These are phyloP conservation scores for Pontoporia blainvillei DNA, from an alignment of 2,113 vertebrate genomes.

Conservation along the genomic window DNA sequence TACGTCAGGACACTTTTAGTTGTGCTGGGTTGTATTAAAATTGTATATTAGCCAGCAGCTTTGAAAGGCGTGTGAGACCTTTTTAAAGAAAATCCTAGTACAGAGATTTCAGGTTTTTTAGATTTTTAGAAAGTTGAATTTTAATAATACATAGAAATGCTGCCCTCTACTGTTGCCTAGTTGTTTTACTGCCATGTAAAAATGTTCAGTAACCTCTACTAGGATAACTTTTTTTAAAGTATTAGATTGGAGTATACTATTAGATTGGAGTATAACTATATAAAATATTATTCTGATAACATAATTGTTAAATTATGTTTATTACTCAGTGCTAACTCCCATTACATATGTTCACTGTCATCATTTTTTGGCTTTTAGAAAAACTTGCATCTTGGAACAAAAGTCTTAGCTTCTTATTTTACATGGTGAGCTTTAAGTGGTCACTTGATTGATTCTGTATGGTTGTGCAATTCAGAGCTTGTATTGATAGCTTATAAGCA, in stretches of 20 bases:
- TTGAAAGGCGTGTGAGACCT: constrained; percentile 17
- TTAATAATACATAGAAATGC: constrained; percentile 52
- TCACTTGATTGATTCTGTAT: neutral
- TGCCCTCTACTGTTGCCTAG: constrained; percentile 66
- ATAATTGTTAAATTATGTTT: constrained; percentile 23
- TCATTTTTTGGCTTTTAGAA: constrained; percentile 34
- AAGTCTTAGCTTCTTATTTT: constrained; percentile 15
- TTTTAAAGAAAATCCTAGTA: constrained; percentile 6
- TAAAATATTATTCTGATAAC: constrained; percentile 2
- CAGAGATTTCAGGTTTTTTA: neutral
- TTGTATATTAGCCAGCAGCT: neutral
- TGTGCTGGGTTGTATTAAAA: constrained; percentile 8
- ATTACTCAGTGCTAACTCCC: neutral
- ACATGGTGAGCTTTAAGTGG: neutral
- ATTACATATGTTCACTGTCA: neutral
- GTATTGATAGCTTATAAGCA: neutral
- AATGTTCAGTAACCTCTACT: neutral
- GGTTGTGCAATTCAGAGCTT: neutral
- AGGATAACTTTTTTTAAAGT: neutral
- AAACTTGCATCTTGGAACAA: neutral
- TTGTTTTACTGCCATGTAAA: constrained; percentile 32
- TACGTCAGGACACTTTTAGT: neutral
- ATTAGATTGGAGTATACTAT: neutral
- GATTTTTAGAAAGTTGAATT: constrained; percentile 24
- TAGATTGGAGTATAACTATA: neutral